A percentile compares a stretch with the other conserved stretches of the same genome.
These are phyloP conservation scores for Chrysogorgia sp. DNA, from an alignment of 92 coral and sea anemone species.

Conservation along the genomic window DNA sequence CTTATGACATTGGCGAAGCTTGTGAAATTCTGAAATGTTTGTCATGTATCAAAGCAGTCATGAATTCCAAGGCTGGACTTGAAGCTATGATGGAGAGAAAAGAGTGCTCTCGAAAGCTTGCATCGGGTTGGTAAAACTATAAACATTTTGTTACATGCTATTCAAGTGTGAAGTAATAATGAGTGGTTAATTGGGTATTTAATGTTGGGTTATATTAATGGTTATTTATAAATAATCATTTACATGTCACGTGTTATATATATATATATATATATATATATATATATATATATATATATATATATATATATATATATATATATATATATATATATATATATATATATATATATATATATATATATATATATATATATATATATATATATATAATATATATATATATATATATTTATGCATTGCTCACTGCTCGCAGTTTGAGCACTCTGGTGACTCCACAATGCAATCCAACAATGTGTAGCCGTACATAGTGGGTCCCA, in stretches of 20 bases:
- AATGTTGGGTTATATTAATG: background rate
- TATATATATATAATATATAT: background rate
- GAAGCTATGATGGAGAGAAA: slow-evolving; percentile 74
- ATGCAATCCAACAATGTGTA: no score
- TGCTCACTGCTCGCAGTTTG: no score
- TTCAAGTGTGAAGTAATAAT: no score
- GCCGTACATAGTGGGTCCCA: no score
- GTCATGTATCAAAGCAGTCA: slow-evolving; percentile 86
- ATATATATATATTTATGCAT: background rate
- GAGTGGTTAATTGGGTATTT: background rate
- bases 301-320: background rate
- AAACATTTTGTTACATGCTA: background rate
- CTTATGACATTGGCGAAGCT: slow-evolving; percentile 73
- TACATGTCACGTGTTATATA: no score
- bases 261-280: slow-evolving; percentile 3
- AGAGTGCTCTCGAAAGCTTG: slow-evolving; percentile 73
- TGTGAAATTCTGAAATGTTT: slow-evolving; percentile 86
- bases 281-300: background rate
- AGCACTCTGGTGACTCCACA: no score
- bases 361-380: slow-evolving; percentile 3
- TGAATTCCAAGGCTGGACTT: slow-evolving; percentile 79
- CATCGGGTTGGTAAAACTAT: slow-evolving; percentile 64
- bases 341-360: background rate
- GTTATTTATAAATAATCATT: background rate
- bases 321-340: background rate